phyloP scores from a whole-genome alignment of 2,797 vertebrate genomes.

The Neoniphon sammara region DNA sequence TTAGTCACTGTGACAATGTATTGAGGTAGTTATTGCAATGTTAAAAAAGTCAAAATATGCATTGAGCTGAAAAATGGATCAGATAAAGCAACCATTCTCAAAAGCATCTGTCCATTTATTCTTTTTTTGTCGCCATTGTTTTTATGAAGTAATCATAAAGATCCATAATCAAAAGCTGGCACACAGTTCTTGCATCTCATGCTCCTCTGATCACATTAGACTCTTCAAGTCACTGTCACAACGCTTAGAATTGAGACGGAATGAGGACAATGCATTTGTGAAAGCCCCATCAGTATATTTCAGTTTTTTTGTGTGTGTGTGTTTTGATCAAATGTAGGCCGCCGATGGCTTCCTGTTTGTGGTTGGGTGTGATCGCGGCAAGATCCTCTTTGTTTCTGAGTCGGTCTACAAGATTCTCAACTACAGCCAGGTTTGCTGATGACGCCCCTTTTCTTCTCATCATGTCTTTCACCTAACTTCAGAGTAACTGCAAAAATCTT shows the following conservation, averaged over 20 bases:
- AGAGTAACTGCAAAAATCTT: too few species aligned
- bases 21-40: too few species aligned
- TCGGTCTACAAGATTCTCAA: slow-evolving; percentile 99
- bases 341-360: slow-evolving; percentile 99
- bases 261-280: not conserved
- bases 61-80: too few species aligned
- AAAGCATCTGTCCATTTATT: too few species aligned
- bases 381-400: slow-evolving; percentile 98
- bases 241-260: not conserved
- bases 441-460: not conserved
- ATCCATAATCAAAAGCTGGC: not conserved
- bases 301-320: slow-evolving; percentile 29
- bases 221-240: not conserved
- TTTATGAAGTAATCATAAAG: not conserved
- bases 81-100: too few species aligned
- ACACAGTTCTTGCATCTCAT: not conserved
- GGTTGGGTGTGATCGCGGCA: slow-evolving; percentile 98
- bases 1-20: too few species aligned
- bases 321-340: slow-evolving; percentile 82
- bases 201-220: not conserved
- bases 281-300: not conserved
- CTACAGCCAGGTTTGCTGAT: slow-evolving; percentile 93
- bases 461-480: not conserved
- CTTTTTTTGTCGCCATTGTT: too few species aligned
- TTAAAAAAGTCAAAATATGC: too few species aligned